A percentile compares a stretch with the other conserved stretches of the same genome.
These are phyloP conservation scores for Tanytarsus gracilentus DNA, from an alignment of 2,888 invertebrate genomes.

Conservation along the genomic window DNA sequence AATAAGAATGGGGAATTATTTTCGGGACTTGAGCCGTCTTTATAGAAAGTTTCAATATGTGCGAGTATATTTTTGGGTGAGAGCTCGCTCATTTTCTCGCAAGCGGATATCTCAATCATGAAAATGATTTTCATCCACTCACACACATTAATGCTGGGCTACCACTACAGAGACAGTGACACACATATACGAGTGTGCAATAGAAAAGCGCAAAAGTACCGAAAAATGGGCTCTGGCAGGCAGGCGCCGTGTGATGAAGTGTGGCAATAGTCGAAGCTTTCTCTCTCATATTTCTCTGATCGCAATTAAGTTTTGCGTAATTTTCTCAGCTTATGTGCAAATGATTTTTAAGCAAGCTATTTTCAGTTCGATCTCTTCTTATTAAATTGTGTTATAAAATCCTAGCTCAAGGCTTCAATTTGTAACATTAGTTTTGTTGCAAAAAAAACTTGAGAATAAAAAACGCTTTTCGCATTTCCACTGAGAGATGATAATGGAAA, in stretches of 20 bases:
- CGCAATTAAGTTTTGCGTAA: not conserved
- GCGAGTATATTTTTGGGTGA: not conserved
- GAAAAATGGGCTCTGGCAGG: constrained; percentile 28
- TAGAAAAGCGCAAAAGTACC: constrained; percentile 6
- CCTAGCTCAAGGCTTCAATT: constrained; percentile 23
- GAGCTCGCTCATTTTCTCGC: not conserved
- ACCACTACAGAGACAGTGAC: not conserved
- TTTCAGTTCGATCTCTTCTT: not conserved
- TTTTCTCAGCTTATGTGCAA: no score
- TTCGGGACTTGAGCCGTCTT: constrained; percentile 7
- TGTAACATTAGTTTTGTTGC: no score
- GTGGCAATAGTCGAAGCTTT: no score
- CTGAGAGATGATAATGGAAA: not conserved
- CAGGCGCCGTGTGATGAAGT: constrained; percentile 18
- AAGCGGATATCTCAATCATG: no score
- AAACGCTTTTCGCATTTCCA: not conserved
- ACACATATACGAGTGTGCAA: not conserved
- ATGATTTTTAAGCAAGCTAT: no score
- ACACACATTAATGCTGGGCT: not conserved
- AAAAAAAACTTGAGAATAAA: no score
- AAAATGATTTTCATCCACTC: not conserved
- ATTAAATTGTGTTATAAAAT: constrained; percentile 1
- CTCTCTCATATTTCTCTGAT: not conserved
- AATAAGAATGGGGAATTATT: not conserved
- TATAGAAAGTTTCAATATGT: constrained; percentile 1